Conservation (phyloP, 2,888 invertebrate species). For the Cerastis rubricosa region DNA sequence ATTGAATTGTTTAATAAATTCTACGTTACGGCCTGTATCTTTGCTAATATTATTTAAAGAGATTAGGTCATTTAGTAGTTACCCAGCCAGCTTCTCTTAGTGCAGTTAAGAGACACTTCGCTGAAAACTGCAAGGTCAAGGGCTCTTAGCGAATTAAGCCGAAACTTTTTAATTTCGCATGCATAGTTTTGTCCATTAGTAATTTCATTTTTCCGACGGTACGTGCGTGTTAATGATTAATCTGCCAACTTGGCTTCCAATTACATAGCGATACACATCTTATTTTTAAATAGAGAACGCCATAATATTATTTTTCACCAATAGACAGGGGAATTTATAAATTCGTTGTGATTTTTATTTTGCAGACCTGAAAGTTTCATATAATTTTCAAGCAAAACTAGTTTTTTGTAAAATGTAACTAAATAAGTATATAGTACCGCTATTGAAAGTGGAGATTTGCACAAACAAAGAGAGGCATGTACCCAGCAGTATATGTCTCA, state of each 20-base stretch:
- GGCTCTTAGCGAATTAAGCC: conserved; percentile 6
- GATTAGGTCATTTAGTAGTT: no score
- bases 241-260: conserved; percentile 24
- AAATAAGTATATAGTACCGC: not conserved
- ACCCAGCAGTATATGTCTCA: not conserved
- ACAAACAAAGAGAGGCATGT: not conserved
- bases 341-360: not conserved
- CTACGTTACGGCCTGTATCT: not conserved
- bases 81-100: not conserved
- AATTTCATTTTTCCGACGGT: conserved; percentile 18
- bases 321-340: not conserved
- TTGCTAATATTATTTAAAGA: not conserved
- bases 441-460: not conserved
- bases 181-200: not conserved
- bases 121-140: conserved; percentile 14
- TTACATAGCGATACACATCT: conserved; percentile 24
- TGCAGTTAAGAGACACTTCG: not conserved
- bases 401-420: not conserved
- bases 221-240: conserved; percentile 9
- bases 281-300: conserved; percentile 29
- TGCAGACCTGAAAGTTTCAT: not conserved
- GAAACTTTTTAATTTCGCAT: not conserved
- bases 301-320: not conserved
- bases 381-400: not conserved
- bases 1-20: not conserved